Conservation (phyloP, 2,113 vertebrate species). For the Syngnathus typhle region DNA sequence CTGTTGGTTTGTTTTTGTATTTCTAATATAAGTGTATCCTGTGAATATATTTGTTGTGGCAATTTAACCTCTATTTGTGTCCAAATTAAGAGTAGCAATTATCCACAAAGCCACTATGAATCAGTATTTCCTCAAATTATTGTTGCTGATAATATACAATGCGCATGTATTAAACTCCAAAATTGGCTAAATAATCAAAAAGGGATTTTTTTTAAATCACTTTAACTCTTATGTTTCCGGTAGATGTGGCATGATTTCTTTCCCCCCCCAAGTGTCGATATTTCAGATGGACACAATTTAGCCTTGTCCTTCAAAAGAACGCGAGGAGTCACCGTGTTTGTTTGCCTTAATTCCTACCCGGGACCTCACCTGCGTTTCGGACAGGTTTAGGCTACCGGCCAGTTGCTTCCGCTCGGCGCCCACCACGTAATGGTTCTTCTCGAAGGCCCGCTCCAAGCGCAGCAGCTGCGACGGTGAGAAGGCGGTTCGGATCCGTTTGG, state of each 20-base stretch:
- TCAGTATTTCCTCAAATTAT: neutral
- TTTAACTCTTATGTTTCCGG: neutral
- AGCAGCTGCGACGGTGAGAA: constrained; percentile 95
- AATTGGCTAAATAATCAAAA: too few species aligned
- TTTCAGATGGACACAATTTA: neutral
- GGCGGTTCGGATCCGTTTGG: constrained; percentile 95
- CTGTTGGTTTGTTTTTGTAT: neutral
- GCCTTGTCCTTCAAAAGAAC: neutral
- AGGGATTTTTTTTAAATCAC: too few species aligned
- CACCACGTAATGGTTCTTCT: constrained; percentile 98
- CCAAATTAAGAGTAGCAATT: neutral
- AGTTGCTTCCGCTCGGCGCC: constrained; percentile 94
- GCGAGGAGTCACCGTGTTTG: neutral
- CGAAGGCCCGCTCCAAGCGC: constrained; percentile 89
- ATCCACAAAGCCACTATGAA: neutral
- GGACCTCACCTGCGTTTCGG: constrained; percentile 84
- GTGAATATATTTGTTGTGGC: too few species aligned
- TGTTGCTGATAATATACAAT: neutral
- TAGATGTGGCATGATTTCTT: neutral
- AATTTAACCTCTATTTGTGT: neutral
- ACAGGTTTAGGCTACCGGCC: constrained; percentile 88
- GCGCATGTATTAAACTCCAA: neutral
- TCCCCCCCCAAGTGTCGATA: neutral
- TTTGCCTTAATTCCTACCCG: neutral
- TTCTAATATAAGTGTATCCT: neutral